A percentile compares a stretch with the other conserved stretches of the same genome.
These are phyloP conservation scores for Pollicipes pollicipes DNA, from an alignment of 1,140 invertebrate genomes.

Conservation along the genomic window DNA sequence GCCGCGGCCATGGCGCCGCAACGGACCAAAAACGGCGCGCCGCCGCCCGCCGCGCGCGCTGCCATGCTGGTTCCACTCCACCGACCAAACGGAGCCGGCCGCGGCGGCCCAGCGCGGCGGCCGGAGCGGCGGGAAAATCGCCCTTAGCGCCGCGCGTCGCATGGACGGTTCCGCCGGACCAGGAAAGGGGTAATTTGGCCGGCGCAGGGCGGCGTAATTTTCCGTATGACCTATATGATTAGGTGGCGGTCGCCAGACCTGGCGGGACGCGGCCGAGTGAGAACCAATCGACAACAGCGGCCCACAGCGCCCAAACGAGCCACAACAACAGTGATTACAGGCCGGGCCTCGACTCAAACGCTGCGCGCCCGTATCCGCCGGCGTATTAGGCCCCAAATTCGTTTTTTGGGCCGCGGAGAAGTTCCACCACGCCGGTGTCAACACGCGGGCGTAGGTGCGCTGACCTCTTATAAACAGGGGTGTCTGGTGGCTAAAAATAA, in stretches of 20 bases:
- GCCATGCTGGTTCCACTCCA: background rate
- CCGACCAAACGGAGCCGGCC: background rate
- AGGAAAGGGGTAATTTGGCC: conserved; percentile 1
- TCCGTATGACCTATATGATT: conserved; percentile 2
- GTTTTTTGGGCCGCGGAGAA: background rate
- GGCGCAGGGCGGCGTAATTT: background rate
- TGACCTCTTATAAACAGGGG: background rate
- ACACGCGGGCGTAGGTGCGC: too few species aligned
- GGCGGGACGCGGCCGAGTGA: background rate
- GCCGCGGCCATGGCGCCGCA: background rate
- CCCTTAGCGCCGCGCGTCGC: background rate
- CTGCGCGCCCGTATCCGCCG: too few species aligned
- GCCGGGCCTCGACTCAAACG: too few species aligned
- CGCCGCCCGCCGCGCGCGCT: background rate
- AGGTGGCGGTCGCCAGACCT: background rate
- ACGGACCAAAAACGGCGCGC: background rate
- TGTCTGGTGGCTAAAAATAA: background rate
- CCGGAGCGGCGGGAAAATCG: background rate
- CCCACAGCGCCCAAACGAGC: too few species aligned
- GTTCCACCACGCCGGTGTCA: background rate
- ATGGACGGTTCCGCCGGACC: background rate
- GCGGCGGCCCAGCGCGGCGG: background rate
- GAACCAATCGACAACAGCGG: background rate
- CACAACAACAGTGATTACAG: background rate
- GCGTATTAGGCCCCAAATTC: background rate